Percentiles rank a stretch among this genome's conserved stretches.
Conservation (phyloP, 92 coral and sea anemone genomes). For the Epizoanthus ramosus region DNA sequence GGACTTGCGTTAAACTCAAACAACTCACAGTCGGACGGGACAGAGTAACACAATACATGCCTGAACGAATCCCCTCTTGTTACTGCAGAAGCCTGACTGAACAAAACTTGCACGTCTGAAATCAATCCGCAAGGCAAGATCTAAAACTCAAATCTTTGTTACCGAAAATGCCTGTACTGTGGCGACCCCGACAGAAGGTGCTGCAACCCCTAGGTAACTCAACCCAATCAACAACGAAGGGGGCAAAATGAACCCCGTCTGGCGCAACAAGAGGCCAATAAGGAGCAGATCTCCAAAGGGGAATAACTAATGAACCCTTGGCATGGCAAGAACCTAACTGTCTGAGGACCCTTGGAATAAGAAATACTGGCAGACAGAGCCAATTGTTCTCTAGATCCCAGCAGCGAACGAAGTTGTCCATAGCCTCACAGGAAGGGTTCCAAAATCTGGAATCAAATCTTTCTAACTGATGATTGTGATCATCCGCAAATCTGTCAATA, state of each 20-base stretch:
- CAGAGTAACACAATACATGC: background rate
- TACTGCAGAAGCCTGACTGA: slow-evolving; percentile 24
- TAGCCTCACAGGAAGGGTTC: slow-evolving; percentile 42
- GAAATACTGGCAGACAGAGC: slow-evolving; percentile 39
- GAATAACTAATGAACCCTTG: slow-evolving; percentile 31
- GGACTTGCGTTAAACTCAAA: background rate
- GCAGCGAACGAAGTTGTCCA: slow-evolving; percentile 47
- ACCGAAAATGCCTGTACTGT: slow-evolving; percentile 46
- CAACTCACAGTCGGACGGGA: slow-evolving; percentile 13
- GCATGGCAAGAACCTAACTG: slow-evolving; percentile 38
- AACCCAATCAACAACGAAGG: slow-evolving; percentile 24
- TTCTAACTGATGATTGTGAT: slow-evolving; percentile 19
- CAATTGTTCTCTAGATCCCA: slow-evolving; percentile 51
- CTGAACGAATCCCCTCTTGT: slow-evolving; percentile 8
- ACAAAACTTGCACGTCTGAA: slow-evolving; percentile 26
- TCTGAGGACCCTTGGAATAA: slow-evolving; percentile 35
- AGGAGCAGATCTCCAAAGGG: slow-evolving; percentile 44
- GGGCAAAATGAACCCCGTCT: slow-evolving; percentile 45
- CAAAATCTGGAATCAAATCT: slow-evolving; percentile 48
- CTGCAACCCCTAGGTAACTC: slow-evolving; percentile 31
- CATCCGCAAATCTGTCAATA: slow-evolving; percentile 47
- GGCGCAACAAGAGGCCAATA: slow-evolving; percentile 47
- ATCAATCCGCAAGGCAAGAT: slow-evolving; percentile 34
- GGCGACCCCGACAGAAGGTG: slow-evolving; percentile 40
- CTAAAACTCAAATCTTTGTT: slow-evolving; percentile 47